A percentile compares a stretch with the other conserved stretches of the same genome.
Conservation (phyloP, 2,113 vertebrate genomes). For the Tetrax tetrax region DNA sequence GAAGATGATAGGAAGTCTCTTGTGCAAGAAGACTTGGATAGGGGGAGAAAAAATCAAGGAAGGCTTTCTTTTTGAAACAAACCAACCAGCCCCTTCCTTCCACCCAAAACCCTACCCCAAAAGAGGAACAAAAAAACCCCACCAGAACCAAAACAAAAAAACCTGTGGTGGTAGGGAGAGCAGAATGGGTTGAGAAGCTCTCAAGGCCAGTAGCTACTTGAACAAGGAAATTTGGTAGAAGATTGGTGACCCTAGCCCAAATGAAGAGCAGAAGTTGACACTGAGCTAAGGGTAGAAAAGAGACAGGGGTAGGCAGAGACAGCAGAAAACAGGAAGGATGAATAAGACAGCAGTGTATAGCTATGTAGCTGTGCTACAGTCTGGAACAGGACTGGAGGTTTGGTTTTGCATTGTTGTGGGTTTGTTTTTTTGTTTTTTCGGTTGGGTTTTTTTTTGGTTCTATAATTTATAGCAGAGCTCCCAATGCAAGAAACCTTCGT, state of each 20-base stretch:
- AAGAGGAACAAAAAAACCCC: accelerated
- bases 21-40: not conserved
- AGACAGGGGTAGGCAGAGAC: not conserved
- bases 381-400: not conserved
- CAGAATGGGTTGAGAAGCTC: not conserved
- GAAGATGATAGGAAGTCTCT: not conserved
- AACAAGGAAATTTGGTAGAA: not conserved
- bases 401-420: not conserved
- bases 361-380: not conserved
- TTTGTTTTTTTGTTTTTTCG: too few species aligned
- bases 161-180: not conserved
- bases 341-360: not conserved
- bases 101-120: not conserved
- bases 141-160: not conserved
- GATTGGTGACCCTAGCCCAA: not conserved
- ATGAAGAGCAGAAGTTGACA: not conserved
- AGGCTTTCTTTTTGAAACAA: not conserved
- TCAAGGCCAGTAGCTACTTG: not conserved
- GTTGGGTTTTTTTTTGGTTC: not conserved
- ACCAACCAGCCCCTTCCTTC: too few species aligned
- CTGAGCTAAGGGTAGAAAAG: not conserved
- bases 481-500: not conserved
- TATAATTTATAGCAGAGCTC: not conserved
- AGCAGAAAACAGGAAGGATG: not conserved
- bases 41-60: not conserved